Evolutionary conservation across 2,113 vertebrate genomes (phyloP), one percentile per base, ranked within the genome.

Genomic region (Dinomys branickii): DNA sequence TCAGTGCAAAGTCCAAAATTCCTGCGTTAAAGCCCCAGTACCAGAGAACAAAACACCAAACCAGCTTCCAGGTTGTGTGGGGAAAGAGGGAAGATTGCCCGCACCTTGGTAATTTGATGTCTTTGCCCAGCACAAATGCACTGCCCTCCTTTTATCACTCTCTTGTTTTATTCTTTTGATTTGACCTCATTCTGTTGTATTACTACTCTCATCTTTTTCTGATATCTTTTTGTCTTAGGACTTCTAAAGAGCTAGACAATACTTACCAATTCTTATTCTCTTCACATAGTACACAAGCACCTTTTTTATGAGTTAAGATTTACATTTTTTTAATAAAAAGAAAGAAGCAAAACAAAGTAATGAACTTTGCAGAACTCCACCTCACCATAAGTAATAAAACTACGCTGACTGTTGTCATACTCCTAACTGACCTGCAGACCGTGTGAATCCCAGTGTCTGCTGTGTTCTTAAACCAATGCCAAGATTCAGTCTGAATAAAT

Each of bases 361-460:
- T 44, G 33, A 52, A 50, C 5, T 65, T 65, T 44, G 33, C 58
- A 75, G 30, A 28, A 58, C 67, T 71, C 11, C 19, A 33, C 56
- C 65, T 58, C 11, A 4, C n/a, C 17, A 17, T 7, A 63, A 13
- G 1, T 38, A 73, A 6, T 41, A 38, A 63, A 84, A 63, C 26
- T 17, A 7, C 9, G 30, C 7, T 56, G 9, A 11, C 41, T 78
- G 33, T 14, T 80, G 2, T 67, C 54, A 38, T 61, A 20, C 3
- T 56, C 89, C n/a, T 58, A 22, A 33, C 4, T 44, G 10, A 50
- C 24, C 7, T 35, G 6, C 13, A 61, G 35, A 41, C 20, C 19
- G 1, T 11, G 28, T n/a, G 20, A n/a, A 30, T 28, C 35, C 14
- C 38, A 63, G 1, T 41, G 0, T 38, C 24, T 30, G 2, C 9